Evolutionary conservation across 2,888 invertebrate genomes (phyloP).

Genomic region (Oxycera nigricornis): DNA sequence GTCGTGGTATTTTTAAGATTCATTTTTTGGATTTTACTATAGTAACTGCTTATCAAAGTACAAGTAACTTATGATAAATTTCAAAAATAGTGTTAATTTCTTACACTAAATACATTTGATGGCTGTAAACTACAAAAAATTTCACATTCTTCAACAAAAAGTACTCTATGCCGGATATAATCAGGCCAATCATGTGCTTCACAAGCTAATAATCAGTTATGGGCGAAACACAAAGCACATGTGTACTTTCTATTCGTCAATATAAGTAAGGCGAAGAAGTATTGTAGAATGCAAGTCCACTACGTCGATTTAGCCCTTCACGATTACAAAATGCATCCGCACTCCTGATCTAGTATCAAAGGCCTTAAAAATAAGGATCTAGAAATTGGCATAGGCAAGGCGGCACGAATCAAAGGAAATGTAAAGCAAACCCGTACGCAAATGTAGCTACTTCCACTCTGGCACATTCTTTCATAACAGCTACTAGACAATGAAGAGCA

Average conservation of each 20-base stretch:
- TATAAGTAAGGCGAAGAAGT: background rate
- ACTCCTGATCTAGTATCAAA: background rate
- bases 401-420: constrained; percentile 27
- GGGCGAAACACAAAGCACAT: constrained; percentile 19
- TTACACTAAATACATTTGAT: background rate
- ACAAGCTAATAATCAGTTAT: constrained; percentile 23
- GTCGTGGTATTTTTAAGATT: no score
- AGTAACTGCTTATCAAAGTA: no score
- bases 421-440: constrained; percentile 26
- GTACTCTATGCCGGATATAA: constrained; percentile 24
- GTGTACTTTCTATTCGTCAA: background rate
- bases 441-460: constrained; percentile 37
- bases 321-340: background rate
- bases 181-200: constrained; percentile 40
- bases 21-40: no score
- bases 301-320: background rate
- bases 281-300: background rate
- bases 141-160: background rate
- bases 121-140: background rate
- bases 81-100: no score
- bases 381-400: background rate
- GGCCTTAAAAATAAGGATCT: constrained; percentile 1
- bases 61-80: no score
- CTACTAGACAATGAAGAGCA: constrained; percentile 13
- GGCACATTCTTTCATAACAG: constrained; percentile 17